Base-by-base conservation (phyloP, 1,140 invertebrate species). In the Lordiphosa collinella region DNA sequence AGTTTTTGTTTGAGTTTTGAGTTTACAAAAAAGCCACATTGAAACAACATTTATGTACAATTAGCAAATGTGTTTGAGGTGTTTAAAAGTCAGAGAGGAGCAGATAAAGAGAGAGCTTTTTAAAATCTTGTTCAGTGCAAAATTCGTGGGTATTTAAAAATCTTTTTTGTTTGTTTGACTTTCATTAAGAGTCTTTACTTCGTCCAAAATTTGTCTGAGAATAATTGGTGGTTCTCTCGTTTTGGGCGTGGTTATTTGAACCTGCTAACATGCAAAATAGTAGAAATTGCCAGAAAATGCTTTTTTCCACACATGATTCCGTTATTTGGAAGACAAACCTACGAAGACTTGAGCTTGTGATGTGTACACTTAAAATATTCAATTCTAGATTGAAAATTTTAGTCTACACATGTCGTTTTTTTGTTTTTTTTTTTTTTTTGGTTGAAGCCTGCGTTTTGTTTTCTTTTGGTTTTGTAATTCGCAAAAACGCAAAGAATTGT, bases 401-500 rank as follows among this genome's bases (percentile, higher is more conserved):
- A 74, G 53, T 40, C 62, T 54, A 78, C 73, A 78, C 58, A 41
- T 43, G n/a, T 25, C 11, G 18, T 11, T 43, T 2, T 29, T 14
- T 58, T 50, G 36, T 47, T 22, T 48, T 16, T 48, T 18, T 14
- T 8, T 40, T 53, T 49, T 37, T n/a, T 22, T 44, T 59, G 40
- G 43, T 52, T 14, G n/a, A 44, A 54, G 44, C 25, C 25, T 29
- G 7, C 25, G 44, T 61, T 46, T 50, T 50, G 53, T 62, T 66
- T 61, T 54, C 48, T 70, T 86, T 79, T 88, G 86, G 86, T 88
- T 88, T 88, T 88, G 86, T 80, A 88, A 88, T 88, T 88, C 86
- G 84, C 86, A 88, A 88, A 88, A 88, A 88, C 86, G 86, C 86
- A 88, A 88, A 88, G 86, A 88, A 88, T 76, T 88, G 78, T 72